phyloP scores from a whole-genome alignment of 2,113 vertebrate genomes.

The Empidonax traillii region DNA sequence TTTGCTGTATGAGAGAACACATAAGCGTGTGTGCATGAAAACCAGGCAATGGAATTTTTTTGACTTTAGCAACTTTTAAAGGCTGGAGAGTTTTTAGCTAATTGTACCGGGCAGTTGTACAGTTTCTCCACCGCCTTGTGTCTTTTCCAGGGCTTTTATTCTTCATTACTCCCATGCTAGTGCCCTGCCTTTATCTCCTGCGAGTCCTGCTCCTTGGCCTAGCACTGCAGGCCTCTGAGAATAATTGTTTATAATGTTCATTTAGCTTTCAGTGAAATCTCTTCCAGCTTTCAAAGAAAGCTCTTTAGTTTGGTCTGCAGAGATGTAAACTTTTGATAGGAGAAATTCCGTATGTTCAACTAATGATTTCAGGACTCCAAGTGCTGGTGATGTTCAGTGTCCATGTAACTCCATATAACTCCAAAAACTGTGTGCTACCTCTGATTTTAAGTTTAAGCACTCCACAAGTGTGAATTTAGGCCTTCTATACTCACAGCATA shows the following conservation, averaged over 20 bases:
- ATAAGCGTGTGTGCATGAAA: background rate
- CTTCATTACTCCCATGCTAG: background rate
- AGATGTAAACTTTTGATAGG: background rate
- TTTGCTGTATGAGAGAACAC: background rate
- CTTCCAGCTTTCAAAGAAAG: conserved; percentile 39
- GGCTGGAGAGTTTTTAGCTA: background rate
- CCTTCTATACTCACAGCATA: background rate
- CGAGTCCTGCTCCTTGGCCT: background rate
- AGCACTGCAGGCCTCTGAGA: background rate
- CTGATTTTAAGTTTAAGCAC: background rate
- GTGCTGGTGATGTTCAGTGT: background rate
- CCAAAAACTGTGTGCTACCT: background rate
- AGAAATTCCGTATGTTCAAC: background rate
- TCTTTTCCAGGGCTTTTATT: background rate
- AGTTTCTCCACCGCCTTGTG: background rate
- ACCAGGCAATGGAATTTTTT: background rate
- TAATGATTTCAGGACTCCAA: background rate
- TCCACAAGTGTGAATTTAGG: background rate
- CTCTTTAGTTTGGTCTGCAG: conserved; percentile 4
- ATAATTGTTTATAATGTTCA: conserved; percentile 37
- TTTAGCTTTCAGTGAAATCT: conserved; percentile 19
- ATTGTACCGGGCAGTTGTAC: background rate
- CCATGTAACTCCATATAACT: background rate
- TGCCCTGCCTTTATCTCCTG: background rate
- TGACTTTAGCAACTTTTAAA: background rate